phyloP scores from a whole-genome alignment of 2,113 vertebrate genomes.

The Himantopus leucocephalus region DNA sequence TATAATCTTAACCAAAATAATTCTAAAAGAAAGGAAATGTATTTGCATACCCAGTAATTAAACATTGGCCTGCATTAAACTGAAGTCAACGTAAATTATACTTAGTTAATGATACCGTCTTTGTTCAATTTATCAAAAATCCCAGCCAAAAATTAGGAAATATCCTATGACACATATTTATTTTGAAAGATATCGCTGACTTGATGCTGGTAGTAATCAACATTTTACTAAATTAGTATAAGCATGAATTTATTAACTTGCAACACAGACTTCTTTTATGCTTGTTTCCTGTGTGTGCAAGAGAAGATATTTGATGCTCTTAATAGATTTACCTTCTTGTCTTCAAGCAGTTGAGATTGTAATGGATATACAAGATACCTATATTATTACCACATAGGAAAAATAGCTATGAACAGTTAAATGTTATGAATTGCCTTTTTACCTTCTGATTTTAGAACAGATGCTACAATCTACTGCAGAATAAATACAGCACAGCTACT shows the following conservation, averaged over 20 bases:
- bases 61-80: background rate
- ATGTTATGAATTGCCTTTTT: background rate
- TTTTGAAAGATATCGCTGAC: background rate
- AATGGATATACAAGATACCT: background rate
- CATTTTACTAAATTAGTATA: background rate
- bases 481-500: background rate
- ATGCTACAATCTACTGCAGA: background rate
- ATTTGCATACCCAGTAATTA: background rate
- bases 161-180: background rate
- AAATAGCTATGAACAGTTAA: background rate
- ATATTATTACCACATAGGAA: background rate
- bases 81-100: background rate
- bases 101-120: background rate
- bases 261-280: background rate
- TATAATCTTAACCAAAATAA: background rate
- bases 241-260: background rate
- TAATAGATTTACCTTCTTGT: background rate
- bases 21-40: background rate
- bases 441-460: background rate
- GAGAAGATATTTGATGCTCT: background rate
- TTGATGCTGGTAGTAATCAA: background rate
- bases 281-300: background rate
- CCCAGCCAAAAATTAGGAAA: background rate
- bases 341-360: background rate
- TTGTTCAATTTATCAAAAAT: background rate